Base-by-base conservation (phyloP, 2,888 invertebrate species). In the Malthinus seriepunctatus region DNA sequence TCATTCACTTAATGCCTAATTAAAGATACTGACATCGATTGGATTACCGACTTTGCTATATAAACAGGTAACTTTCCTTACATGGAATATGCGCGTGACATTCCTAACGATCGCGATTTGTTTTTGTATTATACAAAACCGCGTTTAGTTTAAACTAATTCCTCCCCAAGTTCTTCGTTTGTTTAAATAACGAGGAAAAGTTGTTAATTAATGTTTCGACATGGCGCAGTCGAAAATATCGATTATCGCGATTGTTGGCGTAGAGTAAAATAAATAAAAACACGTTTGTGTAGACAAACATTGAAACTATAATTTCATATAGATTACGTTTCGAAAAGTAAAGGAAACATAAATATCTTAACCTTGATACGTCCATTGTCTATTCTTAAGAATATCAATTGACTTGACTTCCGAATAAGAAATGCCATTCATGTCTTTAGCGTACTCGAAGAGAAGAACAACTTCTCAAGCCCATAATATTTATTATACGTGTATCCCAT, bases 341-440 rank as follows among this genome's bases (percentile, higher is more conserved):
- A 42, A 42, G 45, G 52, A 52, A 31, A 52, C 52, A 52, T 52
- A 52, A 52, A 52, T 45, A 44, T 23, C 12, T 34, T 32, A 52
- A 34, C 52, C 52, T 52, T 35, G 44, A 34, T 35, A 31, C 33
- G 34, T 44, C 42, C 52, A 34, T 45, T 45, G 34, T 23, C 23
- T 23, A 23, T 23, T 23, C 23, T 23, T 31, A 35, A 9, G 42
- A 45, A 52, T 45, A 23, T 52, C 52, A 51, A 51, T 8, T 10
- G 51, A 32, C 44, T 35, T 35, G 52, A 52, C 52, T 52, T 52
- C 52, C 52, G 52, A 52, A 52, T 52, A 35, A 52, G 52, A 42
- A 52, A 35, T 15, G 9, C 45, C 52, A 52, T 52, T 52, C 52
- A 52, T 52, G 44, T 52, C 10, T 14, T 35, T 34, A 34, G 14